Percentiles rank a stretch among this genome's conserved stretches.
These are phyloP conservation scores for Empidonax traillii DNA, from an alignment of 2,113 vertebrate genomes.

Conservation along the genomic window DNA sequence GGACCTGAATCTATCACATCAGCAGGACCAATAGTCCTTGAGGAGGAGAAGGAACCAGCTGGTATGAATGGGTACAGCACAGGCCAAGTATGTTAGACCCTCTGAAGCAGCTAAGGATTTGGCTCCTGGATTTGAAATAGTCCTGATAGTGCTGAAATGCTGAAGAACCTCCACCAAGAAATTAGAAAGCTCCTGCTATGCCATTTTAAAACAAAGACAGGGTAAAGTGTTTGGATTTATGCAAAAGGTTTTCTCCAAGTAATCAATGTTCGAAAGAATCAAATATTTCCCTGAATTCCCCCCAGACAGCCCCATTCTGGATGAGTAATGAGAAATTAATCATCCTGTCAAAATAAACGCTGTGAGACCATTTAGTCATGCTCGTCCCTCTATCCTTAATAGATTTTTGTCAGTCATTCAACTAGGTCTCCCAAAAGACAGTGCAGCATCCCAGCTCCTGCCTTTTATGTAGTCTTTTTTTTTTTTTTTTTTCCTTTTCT, in stretches of 20 bases:
- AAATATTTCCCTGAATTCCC: conserved; percentile 42
- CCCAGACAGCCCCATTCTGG: background rate
- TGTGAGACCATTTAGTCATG: conserved; percentile 37
- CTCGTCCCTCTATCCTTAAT: background rate
- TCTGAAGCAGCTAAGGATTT: background rate
- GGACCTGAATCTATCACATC: background rate
- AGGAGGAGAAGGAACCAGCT: background rate
- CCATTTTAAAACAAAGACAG: background rate
- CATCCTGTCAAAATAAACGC: conserved; percentile 55
- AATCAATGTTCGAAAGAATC: conserved; percentile 33
- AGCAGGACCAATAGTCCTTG: background rate
- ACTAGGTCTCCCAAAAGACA: conserved; percentile 31
- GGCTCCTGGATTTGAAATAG: background rate
- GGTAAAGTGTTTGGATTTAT: background rate
- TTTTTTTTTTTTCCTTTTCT: background rate
- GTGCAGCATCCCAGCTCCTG: background rate
- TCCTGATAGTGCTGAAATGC: background rate
- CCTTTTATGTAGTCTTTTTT: background rate
- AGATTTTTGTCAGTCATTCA: conserved; percentile 56
- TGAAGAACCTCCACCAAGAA: background rate
- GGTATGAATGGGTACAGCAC: background rate
- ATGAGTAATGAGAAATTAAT: conserved; percentile 61
- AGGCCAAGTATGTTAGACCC: background rate
- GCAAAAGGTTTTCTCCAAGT: conserved; percentile 21
- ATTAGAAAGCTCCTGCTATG: background rate